These are phyloP conservation scores for Corbicula japonica DNA, from an alignment of 2,888 invertebrate species.

Conservation along the genomic window DNA sequence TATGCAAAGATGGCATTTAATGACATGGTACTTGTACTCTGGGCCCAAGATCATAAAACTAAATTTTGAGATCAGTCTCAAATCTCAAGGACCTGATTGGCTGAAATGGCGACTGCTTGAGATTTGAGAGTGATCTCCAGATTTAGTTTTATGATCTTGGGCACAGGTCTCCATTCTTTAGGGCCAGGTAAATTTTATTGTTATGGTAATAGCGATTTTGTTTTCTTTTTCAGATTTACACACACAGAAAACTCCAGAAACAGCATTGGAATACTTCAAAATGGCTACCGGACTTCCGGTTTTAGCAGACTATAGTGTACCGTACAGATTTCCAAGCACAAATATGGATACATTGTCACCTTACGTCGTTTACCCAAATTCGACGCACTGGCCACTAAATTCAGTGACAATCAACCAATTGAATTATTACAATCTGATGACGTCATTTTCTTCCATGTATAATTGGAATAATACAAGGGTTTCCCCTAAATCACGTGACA, in stretches of 20 bases:
- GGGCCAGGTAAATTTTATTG: too few species aligned
- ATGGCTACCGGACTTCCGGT: constrained; percentile 34
- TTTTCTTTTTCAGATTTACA: background rate
- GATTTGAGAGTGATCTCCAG: too few species aligned
- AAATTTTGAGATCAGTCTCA: too few species aligned
- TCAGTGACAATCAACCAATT: constrained; percentile 66
- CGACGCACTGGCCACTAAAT: constrained; percentile 60
- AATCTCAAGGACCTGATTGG: too few species aligned
- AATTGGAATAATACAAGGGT: constrained; percentile 52
- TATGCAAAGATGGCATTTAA: too few species aligned
- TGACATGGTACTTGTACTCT: too few species aligned
- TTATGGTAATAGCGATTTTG: background rate
- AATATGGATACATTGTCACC: constrained; percentile 36
- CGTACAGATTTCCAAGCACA: constrained; percentile 38
- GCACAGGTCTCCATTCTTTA: too few species aligned
- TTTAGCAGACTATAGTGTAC: constrained; percentile 36
- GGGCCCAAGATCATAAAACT: too few species aligned
- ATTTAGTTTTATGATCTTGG: too few species aligned
- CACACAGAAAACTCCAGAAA: background rate
- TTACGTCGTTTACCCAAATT: constrained; percentile 46
- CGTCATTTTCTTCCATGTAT: constrained; percentile 62
- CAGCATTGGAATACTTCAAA: constrained; percentile 30
- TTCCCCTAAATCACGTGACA: constrained; percentile 65
- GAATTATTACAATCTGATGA: constrained; percentile 66
- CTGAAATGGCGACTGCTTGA: too few species aligned